Base-by-base conservation (phyloP, 92 coral and sea anemone genomes). In the Zoanthus solanderi region DNA sequence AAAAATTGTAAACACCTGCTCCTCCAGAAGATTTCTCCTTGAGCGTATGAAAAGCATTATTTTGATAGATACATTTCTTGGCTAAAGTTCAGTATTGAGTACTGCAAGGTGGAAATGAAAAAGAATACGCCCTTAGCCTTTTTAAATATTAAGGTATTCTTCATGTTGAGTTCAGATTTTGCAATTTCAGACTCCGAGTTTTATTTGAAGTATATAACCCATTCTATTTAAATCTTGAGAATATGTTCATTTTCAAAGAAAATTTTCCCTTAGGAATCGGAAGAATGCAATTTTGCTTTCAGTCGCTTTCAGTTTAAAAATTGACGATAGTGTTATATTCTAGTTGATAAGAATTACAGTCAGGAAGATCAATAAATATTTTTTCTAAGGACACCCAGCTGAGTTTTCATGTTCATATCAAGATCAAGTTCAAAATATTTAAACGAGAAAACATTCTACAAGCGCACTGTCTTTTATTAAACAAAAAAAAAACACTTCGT, bases 331-430 rank as follows among this genome's bases (percentile, higher is more conserved):
- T 58, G n/a, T 14, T 2, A 16, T 5, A 58, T 16, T 42, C 6
- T 29, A 23, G 50, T 9, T 48, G 42, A 14, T 48, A 14, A 7
- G 45, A 52, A 14, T 10, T 5, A 17, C 50, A 76, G 17, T 15
- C 23, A 42, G 53, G 4, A 7, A 9, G 16, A 48, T 14, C 17
- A 66, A 18, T 31, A 12, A 29, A 34, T 31, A 52, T 29, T 12
- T 34, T 2, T 0, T 52, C 47, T 28, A 48, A 50, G 9, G 37
- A 29, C 31, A 29, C n/a, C 80, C 80, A 9, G 13, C 65, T 15
- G 80, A 47, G 80, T 18, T 76, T 76, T 76, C 80, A 52, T 76
- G 80, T 76, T 48, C 80, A 52, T 23, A 29, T 29, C 80, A 52
- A 48, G 23, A 46, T 23, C 23, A 23, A 50, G 65, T 45, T 47